phyloP scores from a whole-genome alignment of 53 echinoderm and acorn worm genomes.

The Paelopatides confundens region DNA sequence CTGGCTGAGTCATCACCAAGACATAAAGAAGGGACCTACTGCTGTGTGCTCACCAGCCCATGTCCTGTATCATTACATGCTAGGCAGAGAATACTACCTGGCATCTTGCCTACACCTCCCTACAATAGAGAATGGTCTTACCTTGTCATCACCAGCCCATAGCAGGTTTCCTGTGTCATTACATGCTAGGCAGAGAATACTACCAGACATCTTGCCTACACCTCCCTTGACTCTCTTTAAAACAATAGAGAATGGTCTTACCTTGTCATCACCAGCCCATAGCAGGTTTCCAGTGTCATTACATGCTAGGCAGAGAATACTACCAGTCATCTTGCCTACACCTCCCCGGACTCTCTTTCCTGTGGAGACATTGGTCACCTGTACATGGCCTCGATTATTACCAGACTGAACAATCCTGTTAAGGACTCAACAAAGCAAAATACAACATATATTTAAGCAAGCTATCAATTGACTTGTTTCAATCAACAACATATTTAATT shows the following conservation, averaged over 20 bases:
- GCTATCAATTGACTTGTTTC: no score
- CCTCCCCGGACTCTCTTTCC: conserved; percentile 90
- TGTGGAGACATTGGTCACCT: conserved; percentile 93
- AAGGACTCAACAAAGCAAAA: neutral
- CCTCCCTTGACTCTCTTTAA: conserved; percentile 80
- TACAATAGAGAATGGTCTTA: conserved; percentile 75
- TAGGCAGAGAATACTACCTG: no score
- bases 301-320: conserved; percentile 80
- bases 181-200: conserved; percentile 76
- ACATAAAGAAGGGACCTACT: no score
- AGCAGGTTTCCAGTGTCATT: conserved; percentile 79
- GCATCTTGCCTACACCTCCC: conserved; percentile 98
- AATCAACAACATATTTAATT: no score
- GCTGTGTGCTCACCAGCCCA: no score
- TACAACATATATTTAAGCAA: no score
- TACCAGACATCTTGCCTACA: conserved; percentile 76
- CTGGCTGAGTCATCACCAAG: no score
- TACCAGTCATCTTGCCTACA: conserved; percentile 76
- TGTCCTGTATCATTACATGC: no score
- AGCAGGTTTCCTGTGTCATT: no score
- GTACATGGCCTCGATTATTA: conserved; percentile 79
- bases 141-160: no score
- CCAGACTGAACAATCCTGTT: conserved; percentile 72
- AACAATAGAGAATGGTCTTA: conserved; percentile 31
- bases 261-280: conserved; percentile 98